Conservation (phyloP, 2,113 vertebrate genomes). For the Prionailurus viverrinus region DNA sequence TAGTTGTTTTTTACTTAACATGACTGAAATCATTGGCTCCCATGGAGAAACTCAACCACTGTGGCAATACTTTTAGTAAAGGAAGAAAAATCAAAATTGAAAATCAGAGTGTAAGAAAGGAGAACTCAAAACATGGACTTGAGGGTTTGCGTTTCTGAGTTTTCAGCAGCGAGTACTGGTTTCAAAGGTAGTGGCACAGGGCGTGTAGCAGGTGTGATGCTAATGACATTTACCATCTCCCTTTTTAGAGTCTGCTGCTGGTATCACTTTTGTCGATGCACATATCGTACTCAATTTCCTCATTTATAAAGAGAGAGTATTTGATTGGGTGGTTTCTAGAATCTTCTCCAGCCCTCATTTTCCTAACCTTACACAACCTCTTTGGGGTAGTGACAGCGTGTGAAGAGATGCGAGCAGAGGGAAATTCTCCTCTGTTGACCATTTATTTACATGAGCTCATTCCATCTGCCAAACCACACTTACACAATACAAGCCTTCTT, state of each 20-base stretch:
- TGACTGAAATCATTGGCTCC: background rate
- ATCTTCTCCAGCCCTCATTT: background rate
- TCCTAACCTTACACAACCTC: background rate
- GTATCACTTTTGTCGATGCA: slow-evolving; percentile 1
- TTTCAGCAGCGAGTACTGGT: background rate
- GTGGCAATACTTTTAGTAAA: background rate
- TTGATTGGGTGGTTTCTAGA: background rate
- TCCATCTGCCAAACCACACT: background rate
- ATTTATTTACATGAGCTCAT: background rate
- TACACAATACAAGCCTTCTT: background rate
- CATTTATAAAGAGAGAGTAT: background rate
- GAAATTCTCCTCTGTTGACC: background rate
- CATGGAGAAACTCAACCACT: background rate
- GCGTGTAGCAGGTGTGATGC: background rate
- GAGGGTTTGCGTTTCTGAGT: background rate
- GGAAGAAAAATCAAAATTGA: background rate
- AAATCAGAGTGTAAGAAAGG: background rate
- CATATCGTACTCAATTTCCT: slow-evolving; percentile 16
- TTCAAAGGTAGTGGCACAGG: background rate
- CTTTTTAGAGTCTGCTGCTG: slow-evolving; percentile 11
- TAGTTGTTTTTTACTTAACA: background rate
- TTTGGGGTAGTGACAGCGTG: background rate
- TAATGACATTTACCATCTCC: background rate
- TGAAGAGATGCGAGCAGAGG: background rate
- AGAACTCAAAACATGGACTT: background rate